Evolutionary conservation across 92 coral and sea anemone species (phyloP).

Genomic region (Palythoa heliodiscus): DNA sequence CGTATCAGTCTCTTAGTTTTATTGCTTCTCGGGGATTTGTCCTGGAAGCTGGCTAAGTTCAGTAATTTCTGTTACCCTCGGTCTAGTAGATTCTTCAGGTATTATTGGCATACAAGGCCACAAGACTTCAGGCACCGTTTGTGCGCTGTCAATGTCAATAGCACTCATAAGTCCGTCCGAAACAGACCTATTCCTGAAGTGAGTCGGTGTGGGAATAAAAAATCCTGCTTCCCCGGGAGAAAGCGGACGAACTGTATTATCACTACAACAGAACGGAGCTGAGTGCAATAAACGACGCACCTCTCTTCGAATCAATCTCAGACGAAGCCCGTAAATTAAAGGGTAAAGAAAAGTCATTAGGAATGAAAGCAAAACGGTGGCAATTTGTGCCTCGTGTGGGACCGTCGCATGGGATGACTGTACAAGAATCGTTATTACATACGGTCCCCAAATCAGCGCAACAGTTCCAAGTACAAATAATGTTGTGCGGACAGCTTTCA

Average conservation of each 20-base stretch:
- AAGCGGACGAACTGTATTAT: slow-evolving; percentile 70
- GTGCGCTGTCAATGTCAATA: slow-evolving; percentile 60
- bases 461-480: slow-evolving; percentile 83
- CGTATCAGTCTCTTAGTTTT: not conserved
- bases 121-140: slow-evolving; percentile 60
- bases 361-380: slow-evolving; percentile 64
- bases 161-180: slow-evolving; percentile 88
- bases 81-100: slow-evolving; percentile 55
- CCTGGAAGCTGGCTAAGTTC: slow-evolving; percentile 80
- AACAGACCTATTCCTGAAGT: slow-evolving; percentile 78
- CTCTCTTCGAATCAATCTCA: slow-evolving; percentile 78
- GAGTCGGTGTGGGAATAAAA: slow-evolving; percentile 64
- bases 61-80: slow-evolving; percentile 55
- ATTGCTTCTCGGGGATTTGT: slow-evolving; percentile 37
- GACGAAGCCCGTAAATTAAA: slow-evolving; percentile 88
- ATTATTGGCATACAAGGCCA: slow-evolving; percentile 73
- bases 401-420: slow-evolving; percentile 69
- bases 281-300: slow-evolving; percentile 59
- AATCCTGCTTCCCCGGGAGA: slow-evolving; percentile 73
- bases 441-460: slow-evolving; percentile 83
- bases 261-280: slow-evolving; percentile 37
- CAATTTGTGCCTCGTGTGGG: slow-evolving; percentile 61
- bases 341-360: slow-evolving; percentile 75
- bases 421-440: slow-evolving; percentile 64
- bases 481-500: slow-evolving; percentile 85